A percentile compares a stretch with the other conserved stretches of the same genome.
Evolutionary conservation across 2,888 invertebrate genomes (phyloP).

Genomic region (Ethmia dodecea): DNA sequence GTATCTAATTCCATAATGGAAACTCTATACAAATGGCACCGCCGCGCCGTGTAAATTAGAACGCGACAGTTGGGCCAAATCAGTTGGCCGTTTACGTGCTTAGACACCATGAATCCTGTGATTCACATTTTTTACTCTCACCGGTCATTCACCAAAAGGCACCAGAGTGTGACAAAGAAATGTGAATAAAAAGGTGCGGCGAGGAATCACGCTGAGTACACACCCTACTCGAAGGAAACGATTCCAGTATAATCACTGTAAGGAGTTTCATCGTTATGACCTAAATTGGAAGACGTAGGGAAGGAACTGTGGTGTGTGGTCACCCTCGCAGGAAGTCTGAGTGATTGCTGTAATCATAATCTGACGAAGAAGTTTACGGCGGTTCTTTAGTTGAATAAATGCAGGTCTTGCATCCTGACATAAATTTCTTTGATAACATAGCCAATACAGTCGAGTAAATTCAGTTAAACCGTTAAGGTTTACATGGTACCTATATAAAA

Average conservation of each 20-base stretch:
- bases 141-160: slow-evolving; percentile 71
- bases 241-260: slow-evolving; percentile 39
- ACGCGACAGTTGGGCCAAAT: slow-evolving; percentile 37
- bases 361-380: too few relatives aligned
- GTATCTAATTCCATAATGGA: too few relatives aligned
- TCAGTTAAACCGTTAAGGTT: too few relatives aligned
- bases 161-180: slow-evolving; percentile 60
- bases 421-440: too few relatives aligned
- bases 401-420: too few relatives aligned
- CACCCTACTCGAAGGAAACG: slow-evolving; percentile 55
- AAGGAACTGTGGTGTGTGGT: slow-evolving; percentile 49
- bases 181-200: slow-evolving; percentile 68
- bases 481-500: too few relatives aligned
- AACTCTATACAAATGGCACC: too few relatives aligned
- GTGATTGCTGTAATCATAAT: slow-evolving; percentile 33
- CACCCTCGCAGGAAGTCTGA: slow-evolving; percentile 59
- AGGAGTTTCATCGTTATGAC: slow-evolving; percentile 34
- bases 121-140: slow-evolving; percentile 64
- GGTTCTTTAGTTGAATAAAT: too few relatives aligned
- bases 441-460: too few relatives aligned
- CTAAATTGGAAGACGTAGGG: slow-evolving; percentile 41
- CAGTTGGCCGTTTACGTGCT: slow-evolving; percentile 48
- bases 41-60: neutral
- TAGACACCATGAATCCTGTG: slow-evolving; percentile 70
- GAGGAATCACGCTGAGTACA: slow-evolving; percentile 66